A percentile compares a stretch with the other conserved stretches of the same genome.
phyloP scores from a whole-genome alignment of 1,140 invertebrate genomes.

The Hermatobates lingyangjiaoensis region DNA sequence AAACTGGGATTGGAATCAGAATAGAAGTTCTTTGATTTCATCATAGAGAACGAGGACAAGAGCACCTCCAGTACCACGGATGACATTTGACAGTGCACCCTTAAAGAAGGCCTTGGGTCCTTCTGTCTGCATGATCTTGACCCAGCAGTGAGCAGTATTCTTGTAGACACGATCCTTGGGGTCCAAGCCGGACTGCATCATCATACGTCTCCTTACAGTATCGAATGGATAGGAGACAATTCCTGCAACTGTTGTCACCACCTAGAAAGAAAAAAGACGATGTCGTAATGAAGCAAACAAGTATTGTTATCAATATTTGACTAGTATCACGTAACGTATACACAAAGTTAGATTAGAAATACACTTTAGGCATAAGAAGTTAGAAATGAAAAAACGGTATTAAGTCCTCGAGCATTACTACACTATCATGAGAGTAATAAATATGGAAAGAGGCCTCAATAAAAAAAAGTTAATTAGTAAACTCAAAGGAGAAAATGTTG shows the following conservation, averaged over 20 bases:
- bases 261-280: conserved; percentile 27
- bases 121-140: conserved; percentile 42
- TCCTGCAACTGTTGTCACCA: conserved; percentile 52
- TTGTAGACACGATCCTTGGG: conserved; percentile 50
- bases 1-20: too few relatives aligned
- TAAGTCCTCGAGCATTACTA: too few relatives aligned
- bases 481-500: too few relatives aligned
- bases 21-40: conserved; percentile 59
- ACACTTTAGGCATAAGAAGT: too few relatives aligned
- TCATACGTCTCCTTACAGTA: conserved; percentile 76
- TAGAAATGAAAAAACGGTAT: too few relatives aligned
- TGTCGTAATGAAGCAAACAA: too few relatives aligned
- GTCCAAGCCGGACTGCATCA: conserved; percentile 63
- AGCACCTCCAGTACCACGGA: conserved; percentile 59
- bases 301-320: too few relatives aligned
- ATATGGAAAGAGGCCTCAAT: too few relatives aligned
- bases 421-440: too few relatives aligned
- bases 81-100: conserved; percentile 60
- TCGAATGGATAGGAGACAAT: conserved; percentile 81
- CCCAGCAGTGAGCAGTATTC: conserved; percentile 53
- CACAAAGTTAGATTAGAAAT: too few relatives aligned
- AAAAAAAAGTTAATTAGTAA: too few relatives aligned
- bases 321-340: too few relatives aligned
- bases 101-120: conserved; percentile 58
- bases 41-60: conserved; percentile 61